phyloP scores from a whole-genome alignment of 2,113 vertebrate genomes.

The Pygoscelis adeliae region DNA sequence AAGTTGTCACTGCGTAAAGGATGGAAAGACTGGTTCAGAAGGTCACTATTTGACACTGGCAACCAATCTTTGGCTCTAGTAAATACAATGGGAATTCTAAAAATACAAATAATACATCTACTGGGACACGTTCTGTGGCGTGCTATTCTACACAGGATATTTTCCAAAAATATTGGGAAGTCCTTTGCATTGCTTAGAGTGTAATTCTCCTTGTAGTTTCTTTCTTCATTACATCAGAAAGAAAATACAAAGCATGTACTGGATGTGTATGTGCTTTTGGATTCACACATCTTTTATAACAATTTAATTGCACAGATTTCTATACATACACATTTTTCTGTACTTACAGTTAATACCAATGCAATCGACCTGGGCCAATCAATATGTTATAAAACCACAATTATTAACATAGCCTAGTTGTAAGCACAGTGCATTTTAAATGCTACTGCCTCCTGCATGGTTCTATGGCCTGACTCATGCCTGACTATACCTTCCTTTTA shows the following conservation, averaged over 20 bases:
- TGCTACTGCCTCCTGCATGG: neutral
- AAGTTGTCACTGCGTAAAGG: neutral
- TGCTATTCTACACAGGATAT: neutral
- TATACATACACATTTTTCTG: neutral
- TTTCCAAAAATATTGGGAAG: neutral
- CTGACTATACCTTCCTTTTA: neutral
- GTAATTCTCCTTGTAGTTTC: neutral
- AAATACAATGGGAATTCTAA: neutral
- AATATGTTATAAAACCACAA: neutral
- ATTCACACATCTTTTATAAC: neutral
- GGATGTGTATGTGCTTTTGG: neutral
- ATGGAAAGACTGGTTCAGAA: neutral
- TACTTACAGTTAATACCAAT: neutral
- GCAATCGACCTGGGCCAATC: neutral
- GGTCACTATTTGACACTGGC: neutral
- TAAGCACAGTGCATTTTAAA: neutral
- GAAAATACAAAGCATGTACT: neutral
- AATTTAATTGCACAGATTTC: neutral
- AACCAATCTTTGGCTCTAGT: neutral
- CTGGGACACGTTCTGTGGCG: neutral
- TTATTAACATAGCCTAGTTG: neutral
- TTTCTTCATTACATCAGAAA: neutral
- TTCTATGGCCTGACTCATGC: rapidly evolving
- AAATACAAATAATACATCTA: neutral
- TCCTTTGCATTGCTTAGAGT: neutral